Conservation (phyloP, 2,797 vertebrate genomes). For the Myotis daubentonii region DNA sequence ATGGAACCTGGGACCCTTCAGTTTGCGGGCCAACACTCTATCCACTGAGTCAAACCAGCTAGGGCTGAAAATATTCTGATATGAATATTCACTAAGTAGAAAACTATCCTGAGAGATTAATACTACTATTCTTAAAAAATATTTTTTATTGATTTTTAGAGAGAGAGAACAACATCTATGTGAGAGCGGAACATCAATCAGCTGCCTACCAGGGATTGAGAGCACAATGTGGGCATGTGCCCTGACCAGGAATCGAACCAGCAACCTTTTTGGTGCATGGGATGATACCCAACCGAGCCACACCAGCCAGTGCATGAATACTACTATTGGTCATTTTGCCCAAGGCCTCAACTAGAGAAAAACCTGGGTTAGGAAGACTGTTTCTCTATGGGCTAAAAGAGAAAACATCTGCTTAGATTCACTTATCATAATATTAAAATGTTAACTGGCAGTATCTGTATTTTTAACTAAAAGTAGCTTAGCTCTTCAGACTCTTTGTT, state of each 20-base stretch:
- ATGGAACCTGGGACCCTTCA: too few species aligned
- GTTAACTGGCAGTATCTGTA: constrained; percentile 11
- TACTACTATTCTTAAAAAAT: background rate
- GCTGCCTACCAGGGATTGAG: too few species aligned
- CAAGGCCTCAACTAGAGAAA: constrained; percentile 31
- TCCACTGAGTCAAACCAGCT: too few species aligned
- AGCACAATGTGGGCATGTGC: too few species aligned
- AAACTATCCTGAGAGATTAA: constrained; percentile 28
- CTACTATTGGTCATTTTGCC: constrained; percentile 34
- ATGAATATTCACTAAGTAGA: constrained; percentile 37
- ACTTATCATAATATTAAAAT: background rate
- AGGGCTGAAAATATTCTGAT: constrained; percentile 15
- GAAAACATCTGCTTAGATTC: background rate
- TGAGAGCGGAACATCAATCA: too few species aligned
- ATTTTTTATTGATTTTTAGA: background rate
- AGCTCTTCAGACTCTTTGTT: constrained; percentile 11
- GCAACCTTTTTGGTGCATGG: too few species aligned
- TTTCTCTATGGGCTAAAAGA: constrained; percentile 23
- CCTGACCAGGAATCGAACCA: too few species aligned
- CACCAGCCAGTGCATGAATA: background rate
- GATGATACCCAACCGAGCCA: too few species aligned
- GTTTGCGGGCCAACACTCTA: too few species aligned
- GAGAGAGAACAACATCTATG: too few species aligned
- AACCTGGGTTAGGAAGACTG: constrained; percentile 36
- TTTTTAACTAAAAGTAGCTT: background rate